Conservation (phyloP, 1,140 invertebrate species). For the Drosophila tristis region DNA sequence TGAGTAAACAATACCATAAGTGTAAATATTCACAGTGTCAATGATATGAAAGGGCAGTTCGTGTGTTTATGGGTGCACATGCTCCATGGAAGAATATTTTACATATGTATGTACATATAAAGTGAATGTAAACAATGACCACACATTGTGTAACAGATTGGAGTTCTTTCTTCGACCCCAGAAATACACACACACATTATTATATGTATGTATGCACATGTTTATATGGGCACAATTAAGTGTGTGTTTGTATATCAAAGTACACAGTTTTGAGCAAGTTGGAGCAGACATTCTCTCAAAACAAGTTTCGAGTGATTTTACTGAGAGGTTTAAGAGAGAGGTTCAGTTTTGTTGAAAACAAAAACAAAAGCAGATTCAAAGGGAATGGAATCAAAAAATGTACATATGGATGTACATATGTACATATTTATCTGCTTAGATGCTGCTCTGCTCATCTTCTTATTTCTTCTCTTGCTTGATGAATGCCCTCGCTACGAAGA, state of each 20-base stretch:
- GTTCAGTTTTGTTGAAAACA: conserved; percentile 8
- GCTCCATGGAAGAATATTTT: neutral
- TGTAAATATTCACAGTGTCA: neutral
- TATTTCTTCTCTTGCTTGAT: too few species aligned
- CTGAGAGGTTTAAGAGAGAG: conserved; percentile 5
- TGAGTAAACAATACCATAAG: neutral
- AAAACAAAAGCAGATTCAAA: conserved; percentile 1
- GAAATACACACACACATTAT: conserved; percentile 5
- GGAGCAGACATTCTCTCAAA: conserved; percentile 27
- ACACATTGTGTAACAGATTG: conserved; percentile 59
- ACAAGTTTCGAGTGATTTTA: conserved; percentile 52
- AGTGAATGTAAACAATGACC: conserved; percentile 64
- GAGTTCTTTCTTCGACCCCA: conserved; percentile 49
- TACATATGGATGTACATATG: conserved; percentile 6
- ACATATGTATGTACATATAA: conserved; percentile 16
- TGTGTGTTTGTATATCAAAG: conserved; percentile 43
- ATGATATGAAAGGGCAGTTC: conserved; percentile 16
- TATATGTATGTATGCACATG: neutral
- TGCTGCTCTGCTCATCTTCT: too few species aligned
- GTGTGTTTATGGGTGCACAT: neutral
- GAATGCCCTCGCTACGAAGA: too few species aligned
- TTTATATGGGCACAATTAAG: neutral
- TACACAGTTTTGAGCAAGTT: conserved; percentile 39
- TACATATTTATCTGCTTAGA: neutral
- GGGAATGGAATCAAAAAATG: conserved; percentile 28